Evolutionary conservation across 2,888 invertebrate species (phyloP).

Genomic region (Gortyna flavago): DNA sequence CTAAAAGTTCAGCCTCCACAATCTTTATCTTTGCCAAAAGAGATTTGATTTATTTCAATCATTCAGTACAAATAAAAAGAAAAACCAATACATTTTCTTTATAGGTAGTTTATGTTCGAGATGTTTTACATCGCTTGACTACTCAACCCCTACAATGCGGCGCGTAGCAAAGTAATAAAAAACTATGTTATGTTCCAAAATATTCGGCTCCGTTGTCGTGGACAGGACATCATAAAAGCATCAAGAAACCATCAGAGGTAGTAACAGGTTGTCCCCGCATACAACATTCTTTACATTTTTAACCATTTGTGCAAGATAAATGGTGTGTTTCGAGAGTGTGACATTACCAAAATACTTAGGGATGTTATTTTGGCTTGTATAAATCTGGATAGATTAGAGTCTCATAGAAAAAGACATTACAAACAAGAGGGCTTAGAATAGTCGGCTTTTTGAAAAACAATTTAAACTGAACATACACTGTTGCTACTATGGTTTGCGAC

Average conservation of each 20-base stretch:
- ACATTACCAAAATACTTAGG: slow-evolving; percentile 46
- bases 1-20: slow-evolving; percentile 40
- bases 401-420: not conserved
- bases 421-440: not conserved
- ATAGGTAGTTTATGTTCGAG: slow-evolving; percentile 31
- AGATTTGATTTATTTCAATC: slow-evolving; percentile 48
- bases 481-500: too few species aligned
- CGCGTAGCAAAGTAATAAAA: slow-evolving; percentile 51
- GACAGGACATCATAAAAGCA: slow-evolving; percentile 87
- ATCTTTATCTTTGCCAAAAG: slow-evolving; percentile 28
- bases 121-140: slow-evolving; percentile 41
- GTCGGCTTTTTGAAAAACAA: not conserved
- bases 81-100: slow-evolving; percentile 45
- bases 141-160: slow-evolving; percentile 34
- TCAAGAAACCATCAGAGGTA: slow-evolving; percentile 87
- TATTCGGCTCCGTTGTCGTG: slow-evolving; percentile 78
- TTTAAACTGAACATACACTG: not conserved
- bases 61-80: slow-evolving; percentile 43
- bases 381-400: slow-evolving; percentile 32
- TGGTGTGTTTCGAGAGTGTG: slow-evolving; percentile 57
- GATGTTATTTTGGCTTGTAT: slow-evolving; percentile 49
- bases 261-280: slow-evolving; percentile 81
- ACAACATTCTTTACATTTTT: slow-evolving; percentile 76
- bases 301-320: slow-evolving; percentile 71
- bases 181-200: slow-evolving; percentile 71